Percentiles rank a stretch among this genome's conserved stretches.
Evolutionary conservation across 2,797 vertebrate species (phyloP).

Genomic region (Rousettus madagascariensis): DNA sequence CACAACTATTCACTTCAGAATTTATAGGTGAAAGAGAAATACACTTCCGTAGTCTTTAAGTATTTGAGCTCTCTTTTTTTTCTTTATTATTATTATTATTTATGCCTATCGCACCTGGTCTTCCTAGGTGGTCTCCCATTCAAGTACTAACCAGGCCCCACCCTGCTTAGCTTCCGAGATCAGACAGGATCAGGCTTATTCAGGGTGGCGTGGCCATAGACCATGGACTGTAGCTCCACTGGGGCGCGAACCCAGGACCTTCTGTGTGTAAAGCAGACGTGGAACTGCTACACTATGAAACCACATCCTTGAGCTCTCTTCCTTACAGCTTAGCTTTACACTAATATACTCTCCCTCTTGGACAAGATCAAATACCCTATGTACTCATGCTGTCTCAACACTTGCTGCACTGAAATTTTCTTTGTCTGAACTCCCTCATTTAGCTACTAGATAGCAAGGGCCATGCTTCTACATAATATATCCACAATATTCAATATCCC

Average conservation of each 20-base stretch:
- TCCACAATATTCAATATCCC: neutral
- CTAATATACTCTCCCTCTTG: neutral
- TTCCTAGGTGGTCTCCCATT: too few species aligned
- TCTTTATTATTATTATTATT: too few species aligned
- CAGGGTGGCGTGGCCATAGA: too few species aligned
- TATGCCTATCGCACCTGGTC: too few species aligned
- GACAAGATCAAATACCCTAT: neutral
- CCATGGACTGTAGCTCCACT: too few species aligned
- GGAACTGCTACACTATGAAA: too few species aligned
- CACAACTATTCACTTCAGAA: neutral
- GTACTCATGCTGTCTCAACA: neutral
- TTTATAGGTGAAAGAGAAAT: neutral
- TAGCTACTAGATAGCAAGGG: neutral
- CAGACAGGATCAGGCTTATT: too few species aligned
- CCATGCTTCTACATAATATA: neutral
- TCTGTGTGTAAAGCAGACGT: too few species aligned
- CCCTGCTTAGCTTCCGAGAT: too few species aligned
- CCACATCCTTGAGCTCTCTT: neutral
- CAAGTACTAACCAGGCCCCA: too few species aligned
- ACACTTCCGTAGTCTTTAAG: neutral
- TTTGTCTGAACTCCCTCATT: neutral
- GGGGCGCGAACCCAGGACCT: too few species aligned
- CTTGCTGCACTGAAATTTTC: neutral
- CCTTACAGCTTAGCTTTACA: neutral
- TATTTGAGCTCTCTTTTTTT: neutral